A percentile compares a stretch with the other conserved stretches of the same genome.
These are phyloP conservation scores for Seladonia tumulorum DNA, from an alignment of 2,888 invertebrate species.

Conservation along the genomic window DNA sequence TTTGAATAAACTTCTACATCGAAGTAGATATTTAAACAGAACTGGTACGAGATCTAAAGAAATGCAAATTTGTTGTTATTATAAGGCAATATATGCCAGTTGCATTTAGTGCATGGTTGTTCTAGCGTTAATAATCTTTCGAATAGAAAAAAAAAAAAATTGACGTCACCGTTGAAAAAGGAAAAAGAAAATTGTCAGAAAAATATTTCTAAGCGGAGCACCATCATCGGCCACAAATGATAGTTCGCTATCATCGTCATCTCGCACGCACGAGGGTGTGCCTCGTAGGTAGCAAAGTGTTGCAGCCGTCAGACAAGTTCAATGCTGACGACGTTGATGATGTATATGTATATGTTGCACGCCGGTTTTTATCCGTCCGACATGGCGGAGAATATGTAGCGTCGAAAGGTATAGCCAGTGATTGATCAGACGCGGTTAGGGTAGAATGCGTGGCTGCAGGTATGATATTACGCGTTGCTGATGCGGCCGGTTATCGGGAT, in stretches of 20 bases:
- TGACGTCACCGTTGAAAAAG: not conserved
- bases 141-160: too few relatives aligned
- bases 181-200: not conserved
- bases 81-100: too few relatives aligned
- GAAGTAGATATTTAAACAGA: too few relatives aligned
- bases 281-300: not conserved
- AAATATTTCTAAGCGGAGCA: not conserved
- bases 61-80: too few relatives aligned
- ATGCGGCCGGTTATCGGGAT: slow-evolving; percentile 9
- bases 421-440: slow-evolving; percentile 4
- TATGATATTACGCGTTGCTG: slow-evolving; percentile 11
- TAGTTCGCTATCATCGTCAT: not conserved
- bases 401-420: slow-evolving; percentile 4
- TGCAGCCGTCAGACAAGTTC: not conserved
- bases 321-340: slow-evolving; percentile 6
- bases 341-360: slow-evolving; percentile 9
- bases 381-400: slow-evolving; percentile 3
- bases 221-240: not conserved
- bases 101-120: too few relatives aligned
- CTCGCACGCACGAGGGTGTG: not conserved
- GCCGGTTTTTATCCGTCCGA: not conserved
- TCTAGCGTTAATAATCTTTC: too few relatives aligned
- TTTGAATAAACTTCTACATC: too few relatives aligned
- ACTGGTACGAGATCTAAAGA: too few relatives aligned
- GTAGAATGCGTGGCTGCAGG: not conserved